Evolutionary conservation across 2,797 vertebrate genomes (phyloP).

Genomic region (Tenualosa thibaudeaui): DNA sequence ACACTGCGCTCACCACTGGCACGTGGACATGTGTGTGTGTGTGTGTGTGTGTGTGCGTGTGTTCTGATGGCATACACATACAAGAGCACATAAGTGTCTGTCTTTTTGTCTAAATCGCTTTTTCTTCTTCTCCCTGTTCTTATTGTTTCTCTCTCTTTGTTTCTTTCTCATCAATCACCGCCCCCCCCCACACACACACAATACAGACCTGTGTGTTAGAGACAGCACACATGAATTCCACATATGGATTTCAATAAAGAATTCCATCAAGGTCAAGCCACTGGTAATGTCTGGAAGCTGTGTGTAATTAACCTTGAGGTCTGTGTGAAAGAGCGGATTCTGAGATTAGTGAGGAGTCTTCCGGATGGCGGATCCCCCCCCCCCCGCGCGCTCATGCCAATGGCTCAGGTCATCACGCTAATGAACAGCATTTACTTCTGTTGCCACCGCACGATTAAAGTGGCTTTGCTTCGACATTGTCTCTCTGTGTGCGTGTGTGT

Average conservation of each 20-base stretch:
- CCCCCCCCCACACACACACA: not conserved
- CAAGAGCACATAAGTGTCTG: not conserved
- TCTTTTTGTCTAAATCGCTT: not conserved
- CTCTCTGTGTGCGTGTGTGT: conserved; percentile 46
- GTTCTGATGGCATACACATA: not conserved
- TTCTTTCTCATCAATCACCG: not conserved
- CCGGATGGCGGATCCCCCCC: not conserved
- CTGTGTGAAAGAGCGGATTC: not conserved
- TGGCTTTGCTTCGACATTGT: conserved; percentile 44
- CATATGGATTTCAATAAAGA: not conserved
- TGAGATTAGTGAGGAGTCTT: not conserved
- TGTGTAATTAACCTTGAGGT: conserved; percentile 20
- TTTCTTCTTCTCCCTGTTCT: not conserved
- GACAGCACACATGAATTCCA: not conserved
- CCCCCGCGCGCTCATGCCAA: not conserved
- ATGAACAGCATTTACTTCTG: conserved; percentile 50
- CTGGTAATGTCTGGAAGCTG: not conserved
- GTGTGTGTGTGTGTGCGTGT: not conserved
- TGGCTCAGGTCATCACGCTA: conserved; percentile 59
- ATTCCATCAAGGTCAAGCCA: not conserved
- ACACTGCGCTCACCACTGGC: not conserved
- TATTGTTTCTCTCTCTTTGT: not conserved
- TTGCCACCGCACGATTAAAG: conserved; percentile 49
- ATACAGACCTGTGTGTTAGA: not conserved
- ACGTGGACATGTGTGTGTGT: not conserved